Percentiles rank a stretch among this genome's conserved stretches.
phyloP scores from a whole-genome alignment of 2,113 vertebrate species.

The Myrmecobius fasciatus region DNA sequence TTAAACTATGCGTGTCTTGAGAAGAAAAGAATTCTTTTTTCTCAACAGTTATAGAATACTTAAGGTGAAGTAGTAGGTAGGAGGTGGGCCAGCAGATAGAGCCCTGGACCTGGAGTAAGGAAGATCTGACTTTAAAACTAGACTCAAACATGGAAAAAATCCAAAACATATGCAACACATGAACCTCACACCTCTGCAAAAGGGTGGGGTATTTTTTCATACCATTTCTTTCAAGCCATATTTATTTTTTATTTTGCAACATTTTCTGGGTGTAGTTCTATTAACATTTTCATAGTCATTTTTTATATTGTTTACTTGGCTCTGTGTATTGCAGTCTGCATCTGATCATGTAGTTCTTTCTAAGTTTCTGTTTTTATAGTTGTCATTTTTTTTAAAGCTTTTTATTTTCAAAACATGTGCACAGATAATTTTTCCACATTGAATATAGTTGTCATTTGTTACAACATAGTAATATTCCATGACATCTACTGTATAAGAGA shows the following conservation, averaged over 20 bases:
- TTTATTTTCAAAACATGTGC: too few species aligned
- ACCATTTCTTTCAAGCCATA: background rate
- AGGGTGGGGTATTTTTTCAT: background rate
- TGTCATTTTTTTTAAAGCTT: too few species aligned
- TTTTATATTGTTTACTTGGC: background rate
- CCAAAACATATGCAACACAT: background rate
- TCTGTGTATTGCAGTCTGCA: background rate
- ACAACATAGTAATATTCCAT: too few species aligned
- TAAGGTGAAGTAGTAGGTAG: background rate
- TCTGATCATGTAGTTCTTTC: background rate
- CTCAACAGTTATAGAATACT: constrained; percentile 10
- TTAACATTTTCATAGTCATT: background rate
- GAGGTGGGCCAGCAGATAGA: background rate
- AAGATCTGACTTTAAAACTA: background rate
- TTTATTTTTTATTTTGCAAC: background rate
- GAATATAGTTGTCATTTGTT: too few species aligned
- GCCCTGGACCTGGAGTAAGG: background rate
- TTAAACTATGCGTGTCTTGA: background rate
- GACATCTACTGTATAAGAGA: background rate
- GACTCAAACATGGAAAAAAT: background rate
- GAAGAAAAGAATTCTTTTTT: background rate
- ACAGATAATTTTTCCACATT: too few species aligned
- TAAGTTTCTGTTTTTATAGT: background rate
- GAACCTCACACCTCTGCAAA: background rate
- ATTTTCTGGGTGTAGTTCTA: background rate